Evolutionary conservation across 2,888 invertebrate genomes (phyloP), one percentile per base, ranked within the genome.

Genomic region (Nomada fabriciana): DNA sequence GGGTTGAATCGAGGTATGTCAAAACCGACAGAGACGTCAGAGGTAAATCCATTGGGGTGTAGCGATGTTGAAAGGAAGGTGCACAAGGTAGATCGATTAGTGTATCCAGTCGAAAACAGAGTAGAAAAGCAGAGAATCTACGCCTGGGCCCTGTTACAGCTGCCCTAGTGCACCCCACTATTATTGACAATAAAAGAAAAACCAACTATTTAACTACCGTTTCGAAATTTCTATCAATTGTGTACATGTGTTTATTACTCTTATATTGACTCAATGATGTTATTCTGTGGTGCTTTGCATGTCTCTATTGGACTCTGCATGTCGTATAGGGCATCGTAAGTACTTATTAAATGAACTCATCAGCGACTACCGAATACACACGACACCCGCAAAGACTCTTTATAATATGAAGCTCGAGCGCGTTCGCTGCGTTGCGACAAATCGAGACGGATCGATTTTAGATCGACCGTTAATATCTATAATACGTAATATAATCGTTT

Each of bases 231-330:
- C 73, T 74, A 86, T 86, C 83, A 90, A 91, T 87, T 88, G 87
- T 91, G 85, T 90, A 90, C 87, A 90, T 92, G 90, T 92, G 87
- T 90, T 91, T 91, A 91, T 81, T 88, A 91, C 83, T 90, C 86
- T 91, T 91, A 88, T 90, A 92, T 91, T 92, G 89, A 93, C 90
- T 92, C 89, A 91, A 92, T 91, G 89, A 91, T 93, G 90, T 93
- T 93, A 92, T 93, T 93, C 90, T 93, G 92, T 93, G 93, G 92
- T 93, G 93, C 93, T 93, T 93, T 93, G 93, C 93, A 93, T 93
- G 93, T 93, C 93, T 93, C 91, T 92, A 93, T 93, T 93, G 93
- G 93, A 93, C 90, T 93, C 93, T 93, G 93, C 93, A 93, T 93
- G 93, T 93, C 92, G 88, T 93, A 90, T 93, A 93, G 93, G 93